These are phyloP conservation scores for Acrobasis consociella DNA, from an alignment of 2,888 invertebrate species.

Conservation along the genomic window DNA sequence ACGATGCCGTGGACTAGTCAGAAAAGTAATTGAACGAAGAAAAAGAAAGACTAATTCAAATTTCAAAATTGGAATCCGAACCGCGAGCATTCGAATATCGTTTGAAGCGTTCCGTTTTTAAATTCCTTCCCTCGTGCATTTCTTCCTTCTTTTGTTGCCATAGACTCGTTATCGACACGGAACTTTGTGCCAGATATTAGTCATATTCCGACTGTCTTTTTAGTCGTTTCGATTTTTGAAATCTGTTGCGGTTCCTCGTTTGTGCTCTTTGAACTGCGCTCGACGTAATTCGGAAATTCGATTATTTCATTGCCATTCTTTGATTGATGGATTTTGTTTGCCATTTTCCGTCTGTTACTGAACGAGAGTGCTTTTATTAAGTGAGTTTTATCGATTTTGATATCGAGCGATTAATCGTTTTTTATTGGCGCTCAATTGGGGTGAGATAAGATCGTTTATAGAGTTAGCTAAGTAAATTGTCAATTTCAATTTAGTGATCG, in stretches of 20 bases:
- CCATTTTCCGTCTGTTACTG: slow-evolving; percentile 55
- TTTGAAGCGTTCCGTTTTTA: slow-evolving; percentile 51
- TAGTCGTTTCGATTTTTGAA: slow-evolving; percentile 55
- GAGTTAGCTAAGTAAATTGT: slow-evolving; percentile 37
- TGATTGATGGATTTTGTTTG: slow-evolving; percentile 76
- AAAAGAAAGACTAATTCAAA: slow-evolving; percentile 42
- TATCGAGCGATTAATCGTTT: slow-evolving; percentile 28
- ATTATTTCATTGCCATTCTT: slow-evolving; percentile 77
- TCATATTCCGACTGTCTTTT: slow-evolving; percentile 55
- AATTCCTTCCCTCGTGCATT: slow-evolving; percentile 58
- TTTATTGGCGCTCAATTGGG: slow-evolving; percentile 21
- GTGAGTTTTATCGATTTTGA: slow-evolving; percentile 54
- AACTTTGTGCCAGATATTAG: slow-evolving; percentile 77
- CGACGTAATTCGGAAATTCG: slow-evolving; percentile 75
- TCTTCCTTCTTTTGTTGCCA: slow-evolving; percentile 62
- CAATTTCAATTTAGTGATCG: slow-evolving; percentile 57
- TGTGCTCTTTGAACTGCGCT: slow-evolving; percentile 74
- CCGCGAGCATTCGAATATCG: slow-evolving; percentile 39
- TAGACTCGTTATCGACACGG: slow-evolving; percentile 68
- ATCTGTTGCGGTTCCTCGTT: slow-evolving; percentile 75
- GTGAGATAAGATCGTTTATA: slow-evolving; percentile 22
- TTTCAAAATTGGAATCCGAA: slow-evolving; percentile 40
- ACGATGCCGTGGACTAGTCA: slow-evolving; percentile 5
- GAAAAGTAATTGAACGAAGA: slow-evolving; percentile 22
- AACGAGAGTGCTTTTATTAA: slow-evolving; percentile 60